Conservation (phyloP, 2,888 invertebrate species). For the Leptinotarsa rubiginosa region DNA sequence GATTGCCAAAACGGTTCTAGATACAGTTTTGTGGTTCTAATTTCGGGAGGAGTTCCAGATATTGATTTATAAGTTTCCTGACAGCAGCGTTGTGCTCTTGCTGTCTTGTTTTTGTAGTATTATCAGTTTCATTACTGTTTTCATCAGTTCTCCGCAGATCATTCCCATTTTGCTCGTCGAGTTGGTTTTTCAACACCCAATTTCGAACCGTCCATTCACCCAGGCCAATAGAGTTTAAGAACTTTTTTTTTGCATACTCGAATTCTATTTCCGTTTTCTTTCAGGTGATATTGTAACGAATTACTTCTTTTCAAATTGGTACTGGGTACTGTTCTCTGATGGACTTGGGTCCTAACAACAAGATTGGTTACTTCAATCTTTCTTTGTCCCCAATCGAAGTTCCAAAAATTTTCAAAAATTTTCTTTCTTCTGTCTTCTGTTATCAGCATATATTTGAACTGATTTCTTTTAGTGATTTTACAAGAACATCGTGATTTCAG, state of each 20-base stretch:
- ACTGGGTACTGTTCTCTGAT: constrained; percentile 12
- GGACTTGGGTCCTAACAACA: not conserved
- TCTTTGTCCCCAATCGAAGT: constrained; percentile 3
- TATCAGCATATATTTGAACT: constrained; percentile 3
- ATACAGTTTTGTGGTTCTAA: constrained; percentile 1
- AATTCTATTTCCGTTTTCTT: constrained; percentile 21
- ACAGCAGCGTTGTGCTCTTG: constrained; percentile 3
- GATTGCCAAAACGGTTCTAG: not conserved
- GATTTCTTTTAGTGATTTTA: constrained; percentile 10
- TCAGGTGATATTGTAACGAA: constrained; percentile 24
- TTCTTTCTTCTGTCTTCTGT: constrained; percentile 5
- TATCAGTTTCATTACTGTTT: not conserved
- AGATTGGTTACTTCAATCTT: constrained; percentile 13
- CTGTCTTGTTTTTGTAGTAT: constrained; percentile 11
- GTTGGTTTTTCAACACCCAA: constrained; percentile 25
- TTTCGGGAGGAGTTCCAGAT: constrained; percentile 12
- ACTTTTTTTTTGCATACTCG: constrained; percentile 36
- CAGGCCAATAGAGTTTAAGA: constrained; percentile 27
- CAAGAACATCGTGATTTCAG: constrained; percentile 2
- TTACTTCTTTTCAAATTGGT: constrained; percentile 23
- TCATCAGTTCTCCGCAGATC: not conserved
- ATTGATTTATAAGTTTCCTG: constrained; percentile 12
- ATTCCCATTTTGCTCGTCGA: constrained; percentile 4
- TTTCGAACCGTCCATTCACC: constrained; percentile 34
- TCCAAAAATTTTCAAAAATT: constrained; percentile 14